phyloP scores from a whole-genome alignment of 2,113 vertebrate genomes.

The Oenanthe melanoleuca region DNA sequence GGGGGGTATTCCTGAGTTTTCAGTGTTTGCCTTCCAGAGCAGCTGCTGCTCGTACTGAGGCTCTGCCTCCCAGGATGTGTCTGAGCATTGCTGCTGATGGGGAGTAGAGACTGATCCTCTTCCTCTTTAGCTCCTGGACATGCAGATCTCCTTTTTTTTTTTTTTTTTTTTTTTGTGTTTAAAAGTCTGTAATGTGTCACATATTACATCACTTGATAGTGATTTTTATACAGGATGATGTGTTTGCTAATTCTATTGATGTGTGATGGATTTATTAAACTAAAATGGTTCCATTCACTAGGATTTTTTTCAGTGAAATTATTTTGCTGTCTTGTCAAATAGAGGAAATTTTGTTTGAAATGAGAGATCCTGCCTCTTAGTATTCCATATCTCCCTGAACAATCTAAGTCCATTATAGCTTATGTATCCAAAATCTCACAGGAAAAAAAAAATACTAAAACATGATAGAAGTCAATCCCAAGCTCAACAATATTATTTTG shows the following conservation, averaged over 20 bases:
- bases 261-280: neutral
- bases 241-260: neutral
- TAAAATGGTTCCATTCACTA: neutral
- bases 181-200: neutral
- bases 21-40: too few species aligned
- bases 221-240: neutral
- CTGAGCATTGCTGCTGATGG: accelerated
- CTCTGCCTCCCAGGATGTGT: too few species aligned
- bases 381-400: neutral
- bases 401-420: neutral
- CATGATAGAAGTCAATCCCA: neutral
- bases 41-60: neutral
- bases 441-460: neutral
- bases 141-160: accelerated
- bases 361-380: neutral
- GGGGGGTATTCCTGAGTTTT: neutral
- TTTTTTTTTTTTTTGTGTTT: neutral
- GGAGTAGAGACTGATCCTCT: neutral
- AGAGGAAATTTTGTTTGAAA: neutral
- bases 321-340: slow-evolving; percentile 14
- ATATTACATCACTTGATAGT: neutral
- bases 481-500: neutral
- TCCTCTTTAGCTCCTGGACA: neutral
- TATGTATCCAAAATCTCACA: neutral
- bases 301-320: neutral